Conservation (phyloP, 2,113 vertebrate genomes). For the Mustela lutreola region DNA sequence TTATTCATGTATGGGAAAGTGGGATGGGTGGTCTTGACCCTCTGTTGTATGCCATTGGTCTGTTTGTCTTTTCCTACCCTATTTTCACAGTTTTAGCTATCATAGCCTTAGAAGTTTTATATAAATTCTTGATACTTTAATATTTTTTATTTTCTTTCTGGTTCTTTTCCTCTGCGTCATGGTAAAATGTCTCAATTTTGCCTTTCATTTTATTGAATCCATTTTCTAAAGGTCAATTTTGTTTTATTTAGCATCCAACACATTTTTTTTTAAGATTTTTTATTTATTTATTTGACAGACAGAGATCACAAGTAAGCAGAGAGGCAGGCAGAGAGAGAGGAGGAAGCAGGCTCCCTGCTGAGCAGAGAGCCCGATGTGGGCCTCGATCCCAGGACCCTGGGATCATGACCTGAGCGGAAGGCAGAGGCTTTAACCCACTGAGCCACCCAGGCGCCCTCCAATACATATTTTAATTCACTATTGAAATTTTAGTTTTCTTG, state of each 20-base stretch:
- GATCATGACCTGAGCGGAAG: no score
- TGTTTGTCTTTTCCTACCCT: background rate
- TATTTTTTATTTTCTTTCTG: background rate
- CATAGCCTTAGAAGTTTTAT: background rate
- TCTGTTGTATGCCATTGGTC: background rate
- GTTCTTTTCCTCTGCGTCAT: background rate
- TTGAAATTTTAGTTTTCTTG: slow-evolving; percentile 30
- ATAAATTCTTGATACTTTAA: background rate
- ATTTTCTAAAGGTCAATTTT: slow-evolving; percentile 54
- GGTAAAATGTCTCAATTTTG: background rate
- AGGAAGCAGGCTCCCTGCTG: no score
- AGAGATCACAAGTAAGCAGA: no score
- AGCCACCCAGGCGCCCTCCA: background rate
- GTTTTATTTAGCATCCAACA: slow-evolving; percentile 27
- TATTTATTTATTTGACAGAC: no score
- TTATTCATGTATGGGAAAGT: background rate
- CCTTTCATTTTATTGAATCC: slow-evolving; percentile 11
- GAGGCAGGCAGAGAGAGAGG: no score
- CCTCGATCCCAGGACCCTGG: no score
- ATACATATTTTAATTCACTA: slow-evolving; percentile 8
- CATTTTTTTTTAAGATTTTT: background rate
- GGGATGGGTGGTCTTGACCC: background rate
- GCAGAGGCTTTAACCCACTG: no score
- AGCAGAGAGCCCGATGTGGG: no score
- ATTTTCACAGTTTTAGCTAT: background rate